Percentiles rank a stretch among this genome's conserved stretches.
Evolutionary conservation across 2,888 invertebrate genomes (phyloP).

Genomic region (Machimus atricapillus): DNA sequence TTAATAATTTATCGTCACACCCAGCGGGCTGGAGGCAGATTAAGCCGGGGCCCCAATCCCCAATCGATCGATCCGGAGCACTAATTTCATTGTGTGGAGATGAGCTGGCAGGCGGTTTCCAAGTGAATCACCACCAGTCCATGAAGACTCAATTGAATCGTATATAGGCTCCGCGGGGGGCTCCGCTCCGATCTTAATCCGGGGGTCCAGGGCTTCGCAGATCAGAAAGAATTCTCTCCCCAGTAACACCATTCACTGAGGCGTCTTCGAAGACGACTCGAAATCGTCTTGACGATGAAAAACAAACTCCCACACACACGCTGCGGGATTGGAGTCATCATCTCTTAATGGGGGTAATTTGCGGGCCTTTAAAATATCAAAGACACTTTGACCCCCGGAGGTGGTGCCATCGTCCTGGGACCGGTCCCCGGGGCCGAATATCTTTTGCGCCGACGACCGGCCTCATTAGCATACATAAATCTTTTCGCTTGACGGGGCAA

Average conservation of each 20-base stretch:
- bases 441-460: background rate
- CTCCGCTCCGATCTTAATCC: background rate
- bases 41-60: background rate
- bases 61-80: background rate
- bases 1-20: conserved; percentile 31
- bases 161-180: background rate
- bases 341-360: background rate
- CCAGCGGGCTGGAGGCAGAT: background rate
- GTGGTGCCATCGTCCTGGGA: background rate
- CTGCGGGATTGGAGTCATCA: background rate
- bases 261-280: background rate
- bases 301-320: background rate
- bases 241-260: background rate
- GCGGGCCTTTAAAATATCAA: background rate
- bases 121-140: background rate
- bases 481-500: background rate
- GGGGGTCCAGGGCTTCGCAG: background rate
- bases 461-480: background rate
- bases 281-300: background rate
- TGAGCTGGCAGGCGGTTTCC: background rate
- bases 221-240: background rate
- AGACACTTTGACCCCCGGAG: background rate
- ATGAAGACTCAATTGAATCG: background rate
- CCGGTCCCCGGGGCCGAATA: background rate
- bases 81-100: background rate